Conservation (phyloP, 1,140 invertebrate genomes). For the Theocolax elegans region DNA sequence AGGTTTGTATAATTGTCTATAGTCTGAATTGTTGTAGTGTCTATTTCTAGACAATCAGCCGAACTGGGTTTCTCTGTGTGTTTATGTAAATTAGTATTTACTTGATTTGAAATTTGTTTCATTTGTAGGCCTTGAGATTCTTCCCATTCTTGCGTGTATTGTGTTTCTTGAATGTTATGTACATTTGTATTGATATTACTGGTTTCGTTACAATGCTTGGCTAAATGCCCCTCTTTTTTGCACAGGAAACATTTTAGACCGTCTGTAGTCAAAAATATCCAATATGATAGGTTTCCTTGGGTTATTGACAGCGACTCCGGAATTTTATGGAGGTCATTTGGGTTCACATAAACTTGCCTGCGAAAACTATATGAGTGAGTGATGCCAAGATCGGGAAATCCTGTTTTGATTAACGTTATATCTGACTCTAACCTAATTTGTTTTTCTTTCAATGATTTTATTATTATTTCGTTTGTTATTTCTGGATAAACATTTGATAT, state of each 20-base stretch:
- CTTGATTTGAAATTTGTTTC: no score
- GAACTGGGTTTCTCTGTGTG: no score
- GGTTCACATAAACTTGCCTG: not conserved
- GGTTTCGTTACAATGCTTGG: not conserved
- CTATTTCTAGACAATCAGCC: no score
- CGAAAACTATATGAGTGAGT: not conserved
- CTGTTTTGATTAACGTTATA: not conserved
- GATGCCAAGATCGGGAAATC: not conserved
- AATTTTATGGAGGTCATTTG: not conserved
- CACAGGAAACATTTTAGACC: not conserved
- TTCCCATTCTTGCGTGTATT: no score
- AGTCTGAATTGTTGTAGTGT: no score
- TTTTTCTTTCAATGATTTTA: not conserved
- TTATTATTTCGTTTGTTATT: not conserved
- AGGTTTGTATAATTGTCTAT: no score
- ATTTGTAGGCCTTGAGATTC: no score
- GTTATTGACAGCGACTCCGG: not conserved
- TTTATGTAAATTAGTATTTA: no score
- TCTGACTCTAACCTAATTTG: not conserved
- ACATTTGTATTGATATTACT: no score
- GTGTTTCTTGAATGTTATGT: no score
- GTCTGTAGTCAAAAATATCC: not conserved
- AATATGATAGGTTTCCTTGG: not conserved
- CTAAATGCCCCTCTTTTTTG: slow-evolving; percentile 1
- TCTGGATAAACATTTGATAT: not conserved